A percentile compares a stretch with the other conserved stretches of the same genome.
phyloP scores from a whole-genome alignment of 2,888 invertebrate species.

The Trichacis sp. region DNA sequence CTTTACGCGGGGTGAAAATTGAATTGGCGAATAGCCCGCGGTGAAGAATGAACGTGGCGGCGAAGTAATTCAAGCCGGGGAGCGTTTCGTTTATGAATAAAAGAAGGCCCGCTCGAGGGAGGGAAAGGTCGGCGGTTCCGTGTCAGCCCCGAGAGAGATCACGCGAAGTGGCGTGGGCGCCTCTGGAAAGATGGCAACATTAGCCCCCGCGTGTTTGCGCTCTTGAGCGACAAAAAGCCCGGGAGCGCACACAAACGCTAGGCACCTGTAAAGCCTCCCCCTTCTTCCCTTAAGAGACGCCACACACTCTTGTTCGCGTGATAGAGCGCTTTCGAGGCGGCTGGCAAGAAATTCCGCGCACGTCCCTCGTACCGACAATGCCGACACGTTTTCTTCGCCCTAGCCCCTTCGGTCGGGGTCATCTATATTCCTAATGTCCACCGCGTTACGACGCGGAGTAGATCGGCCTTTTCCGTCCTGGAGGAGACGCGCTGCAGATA shows the following conservation, averaged over 20 bases:
- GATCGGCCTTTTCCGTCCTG: slow-evolving; percentile 24
- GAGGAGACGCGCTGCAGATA: slow-evolving; percentile 25
- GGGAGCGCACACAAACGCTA: slow-evolving; percentile 21
- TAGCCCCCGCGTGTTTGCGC: slow-evolving; percentile 33
- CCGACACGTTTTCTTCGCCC: slow-evolving; percentile 24
- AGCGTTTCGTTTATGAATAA: slow-evolving; percentile 37
- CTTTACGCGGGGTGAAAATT: no score
- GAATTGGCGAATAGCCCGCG: no score
- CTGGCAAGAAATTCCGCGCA: slow-evolving; percentile 48
- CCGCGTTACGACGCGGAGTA: slow-evolving; percentile 32
- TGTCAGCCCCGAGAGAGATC: slow-evolving; percentile 47
- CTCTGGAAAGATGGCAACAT: slow-evolving; percentile 33
- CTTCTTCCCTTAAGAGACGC: neutral
- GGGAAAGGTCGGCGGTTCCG: slow-evolving; percentile 19
- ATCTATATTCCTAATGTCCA: slow-evolving; percentile 43
- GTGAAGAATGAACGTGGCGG: slow-evolving; percentile 8
- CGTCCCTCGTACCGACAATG: slow-evolving; percentile 39
- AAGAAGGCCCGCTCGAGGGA: slow-evolving; percentile 29
- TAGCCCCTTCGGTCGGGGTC: slow-evolving; percentile 30
- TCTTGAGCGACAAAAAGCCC: slow-evolving; percentile 34
- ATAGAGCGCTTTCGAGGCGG: slow-evolving; percentile 49
- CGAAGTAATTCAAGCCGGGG: slow-evolving; percentile 20
- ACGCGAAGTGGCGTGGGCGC: slow-evolving; percentile 48
- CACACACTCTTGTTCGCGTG: slow-evolving; percentile 45
- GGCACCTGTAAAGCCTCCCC: neutral